These are phyloP conservation scores for Scaptomyza caliginosa DNA, from an alignment of 2,888 invertebrate species.

Conservation along the genomic window DNA sequence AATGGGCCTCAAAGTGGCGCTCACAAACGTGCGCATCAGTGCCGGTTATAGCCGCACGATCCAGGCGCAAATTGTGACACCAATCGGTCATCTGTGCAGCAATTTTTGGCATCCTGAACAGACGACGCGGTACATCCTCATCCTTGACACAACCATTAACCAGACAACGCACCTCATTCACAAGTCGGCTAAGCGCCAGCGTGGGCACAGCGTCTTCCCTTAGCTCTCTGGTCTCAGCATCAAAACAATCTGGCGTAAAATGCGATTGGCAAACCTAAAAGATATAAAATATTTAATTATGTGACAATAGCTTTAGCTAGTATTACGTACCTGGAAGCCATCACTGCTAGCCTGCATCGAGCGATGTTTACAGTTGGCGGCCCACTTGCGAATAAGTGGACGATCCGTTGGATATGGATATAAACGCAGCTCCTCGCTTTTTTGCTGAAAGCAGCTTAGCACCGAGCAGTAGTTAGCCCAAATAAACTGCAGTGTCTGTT, in stretches of 20 bases:
- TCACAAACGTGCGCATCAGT: slow-evolving; percentile 65
- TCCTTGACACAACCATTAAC: slow-evolving; percentile 47
- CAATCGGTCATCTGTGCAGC: slow-evolving; percentile 50
- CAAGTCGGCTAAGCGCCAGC: slow-evolving; percentile 40
- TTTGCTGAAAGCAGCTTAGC: slow-evolving; percentile 64
- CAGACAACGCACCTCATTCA: slow-evolving; percentile 41
- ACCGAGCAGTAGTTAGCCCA: slow-evolving; percentile 71
- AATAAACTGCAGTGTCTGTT: slow-evolving; percentile 59
- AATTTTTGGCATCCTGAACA: slow-evolving; percentile 51
- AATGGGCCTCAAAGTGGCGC: slow-evolving; percentile 72
- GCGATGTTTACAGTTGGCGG: slow-evolving; percentile 71
- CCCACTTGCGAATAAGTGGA: slow-evolving; percentile 64
- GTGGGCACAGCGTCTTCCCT: slow-evolving; percentile 65
- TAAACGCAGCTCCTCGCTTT: slow-evolving; percentile 48
- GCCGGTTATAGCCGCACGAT: not conserved
- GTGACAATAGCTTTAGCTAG: not conserved
- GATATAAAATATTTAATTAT: not conserved
- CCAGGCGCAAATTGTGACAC: slow-evolving; percentile 66
- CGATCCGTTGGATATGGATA: slow-evolving; percentile 66
- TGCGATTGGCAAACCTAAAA: slow-evolving; percentile 64
- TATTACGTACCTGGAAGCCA: slow-evolving; percentile 50
- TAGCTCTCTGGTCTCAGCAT: slow-evolving; percentile 39
- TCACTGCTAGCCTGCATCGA: slow-evolving; percentile 71
- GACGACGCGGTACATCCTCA: slow-evolving; percentile 39
- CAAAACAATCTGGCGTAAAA: slow-evolving; percentile 61